Base-by-base conservation (phyloP, 2,113 vertebrate species). In the Thomomys bottae region DNA sequence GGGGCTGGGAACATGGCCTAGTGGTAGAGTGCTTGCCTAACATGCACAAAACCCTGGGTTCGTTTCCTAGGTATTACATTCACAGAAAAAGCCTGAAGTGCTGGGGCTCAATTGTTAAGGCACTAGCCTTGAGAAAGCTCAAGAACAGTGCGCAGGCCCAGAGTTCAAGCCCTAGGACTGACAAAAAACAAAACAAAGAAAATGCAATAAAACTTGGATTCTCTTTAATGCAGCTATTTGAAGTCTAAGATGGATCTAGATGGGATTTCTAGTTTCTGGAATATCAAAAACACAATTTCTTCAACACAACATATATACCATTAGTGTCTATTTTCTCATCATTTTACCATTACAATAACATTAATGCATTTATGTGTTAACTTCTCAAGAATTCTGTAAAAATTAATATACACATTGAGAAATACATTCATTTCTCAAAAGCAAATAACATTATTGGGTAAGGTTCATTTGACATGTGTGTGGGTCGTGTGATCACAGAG, bases 341-440 rank as follows among this genome's bases (percentile, higher is more conserved):
- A 0, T 0, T 32, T 34, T 49, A 61, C 6, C 14, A 86, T 49
- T 28, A 30, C 18, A 32, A 38, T 82, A 61, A 71, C n/a, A 61
- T 57, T 3, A 72, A 87, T 67, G 49, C 54, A 83, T 1, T n/a
- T 83, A 34, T 59, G 2, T 34, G 34, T 67, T 92, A 87, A 84
- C 75, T 84, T 89, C 91, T 68, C 76, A 42, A 59, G 5, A 76
- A 64, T 42, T 71, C 32, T 79, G 3, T 34, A 70, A 85, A 93
- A 84, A 45, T 64, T 54, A 64, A 17, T 80, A 17, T 21, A 45
- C 21, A 72, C 11, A 64, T 71, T 75, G 90, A 90, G 38, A 90
- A 83, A 54, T 9, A 54, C 42, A 75, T 36, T 82, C 17, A 57
- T 68, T 80, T 64, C 24, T 63, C n/a, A 42, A 76, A 84, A 14